phyloP scores from a whole-genome alignment of 64 coral and sea anemone species.

The Stichodactyla helianthus region DNA sequence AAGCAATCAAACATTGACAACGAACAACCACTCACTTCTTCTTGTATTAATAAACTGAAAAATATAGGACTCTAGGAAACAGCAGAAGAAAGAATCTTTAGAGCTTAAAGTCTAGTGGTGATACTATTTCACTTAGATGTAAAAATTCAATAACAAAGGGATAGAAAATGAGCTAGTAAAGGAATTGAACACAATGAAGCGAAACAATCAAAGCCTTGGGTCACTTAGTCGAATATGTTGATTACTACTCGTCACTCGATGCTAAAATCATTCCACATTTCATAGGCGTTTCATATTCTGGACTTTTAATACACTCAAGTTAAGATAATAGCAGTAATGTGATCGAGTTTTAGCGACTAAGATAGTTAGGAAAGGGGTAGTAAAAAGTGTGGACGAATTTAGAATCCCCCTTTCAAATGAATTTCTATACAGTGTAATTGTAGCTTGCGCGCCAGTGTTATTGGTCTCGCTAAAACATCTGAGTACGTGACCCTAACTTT shows the following conservation, averaged over 20 bases:
- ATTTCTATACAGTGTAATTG: background rate
- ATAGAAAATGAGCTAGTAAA: background rate
- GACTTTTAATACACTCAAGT: background rate
- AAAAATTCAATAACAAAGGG: background rate
- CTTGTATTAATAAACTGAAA: background rate
- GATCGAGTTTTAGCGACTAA: background rate
- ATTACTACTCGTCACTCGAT: background rate
- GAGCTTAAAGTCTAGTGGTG: background rate
- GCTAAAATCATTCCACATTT: background rate
- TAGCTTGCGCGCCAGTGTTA: background rate
- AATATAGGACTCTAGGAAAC: background rate
- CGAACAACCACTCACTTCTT: background rate
- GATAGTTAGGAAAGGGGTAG: background rate
- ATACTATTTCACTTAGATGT: background rate
- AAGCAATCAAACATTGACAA: background rate
- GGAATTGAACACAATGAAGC: background rate
- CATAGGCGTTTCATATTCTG: background rate
- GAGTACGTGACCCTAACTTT: background rate
- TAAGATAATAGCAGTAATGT: background rate
- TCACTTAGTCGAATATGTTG: background rate
- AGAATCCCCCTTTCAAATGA: background rate
- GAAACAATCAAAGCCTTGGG: background rate
- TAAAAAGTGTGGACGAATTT: background rate
- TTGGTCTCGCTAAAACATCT: background rate
- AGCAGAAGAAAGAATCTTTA: background rate